Conservation (phyloP, 92 coral and sea anemone species). For the Micromussa lordhowensis region DNA sequence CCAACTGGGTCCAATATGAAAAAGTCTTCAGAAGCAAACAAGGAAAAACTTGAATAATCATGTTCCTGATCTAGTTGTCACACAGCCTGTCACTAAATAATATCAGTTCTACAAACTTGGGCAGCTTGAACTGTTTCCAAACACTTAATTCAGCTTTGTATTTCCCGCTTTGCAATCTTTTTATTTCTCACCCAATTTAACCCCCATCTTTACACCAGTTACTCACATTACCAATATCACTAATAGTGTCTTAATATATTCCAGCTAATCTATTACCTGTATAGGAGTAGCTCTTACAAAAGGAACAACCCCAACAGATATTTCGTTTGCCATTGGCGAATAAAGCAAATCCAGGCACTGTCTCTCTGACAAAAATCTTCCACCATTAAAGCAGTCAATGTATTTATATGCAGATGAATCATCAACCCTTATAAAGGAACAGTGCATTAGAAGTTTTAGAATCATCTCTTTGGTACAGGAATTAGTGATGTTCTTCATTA, state of each 20-base stretch:
- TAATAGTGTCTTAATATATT: not conserved
- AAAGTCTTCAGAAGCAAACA: not conserved
- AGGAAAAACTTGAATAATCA: not conserved
- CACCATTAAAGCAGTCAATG: slow-evolving; percentile 86
- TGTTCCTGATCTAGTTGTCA: too few species aligned
- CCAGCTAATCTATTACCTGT: slow-evolving; percentile 62
- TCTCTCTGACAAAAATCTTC: slow-evolving; percentile 66
- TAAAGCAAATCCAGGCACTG: slow-evolving; percentile 58
- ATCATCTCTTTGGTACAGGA: not conserved
- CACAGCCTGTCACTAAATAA: too few species aligned
- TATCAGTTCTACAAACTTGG: too few species aligned
- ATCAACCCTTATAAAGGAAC: slow-evolving; percentile 44
- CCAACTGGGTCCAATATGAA: not conserved
- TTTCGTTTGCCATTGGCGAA: slow-evolving; percentile 15
- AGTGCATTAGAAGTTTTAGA: not conserved
- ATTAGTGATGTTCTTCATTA: too few species aligned
- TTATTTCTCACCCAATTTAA: not conserved
- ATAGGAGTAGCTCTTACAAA: slow-evolving; percentile 72
- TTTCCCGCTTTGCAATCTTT: not conserved
- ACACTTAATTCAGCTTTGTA: not conserved
- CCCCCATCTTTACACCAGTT: not conserved
- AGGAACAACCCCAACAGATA: not conserved
- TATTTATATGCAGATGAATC: slow-evolving; percentile 50
- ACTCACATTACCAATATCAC: too few species aligned
- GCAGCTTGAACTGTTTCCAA: too few species aligned